These are phyloP conservation scores for Volucella bombylans DNA, from an alignment of 2,888 invertebrate species.

Conservation along the genomic window DNA sequence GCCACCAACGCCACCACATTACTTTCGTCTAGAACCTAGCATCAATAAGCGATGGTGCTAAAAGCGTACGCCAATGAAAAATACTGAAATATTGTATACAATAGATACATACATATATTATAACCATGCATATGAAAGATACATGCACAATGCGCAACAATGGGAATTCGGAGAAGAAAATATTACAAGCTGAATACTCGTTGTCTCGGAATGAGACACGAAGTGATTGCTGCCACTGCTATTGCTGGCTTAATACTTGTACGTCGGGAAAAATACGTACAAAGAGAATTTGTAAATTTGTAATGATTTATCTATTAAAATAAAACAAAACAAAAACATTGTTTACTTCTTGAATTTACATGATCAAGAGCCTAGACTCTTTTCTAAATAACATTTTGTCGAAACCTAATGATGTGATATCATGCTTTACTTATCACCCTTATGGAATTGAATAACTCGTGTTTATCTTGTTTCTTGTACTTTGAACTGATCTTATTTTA, in stretches of 20 bases:
- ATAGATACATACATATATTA: too few relatives aligned
- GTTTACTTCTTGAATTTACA: constrained; percentile 56
- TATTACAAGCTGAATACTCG: constrained; percentile 55
- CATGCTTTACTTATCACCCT: too few relatives aligned
- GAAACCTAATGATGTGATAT: too few relatives aligned
- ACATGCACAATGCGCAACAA: constrained; percentile 51
- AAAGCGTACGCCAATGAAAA: constrained; percentile 56
- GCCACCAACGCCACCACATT: constrained; percentile 68
- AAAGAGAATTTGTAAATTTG: constrained; percentile 55
- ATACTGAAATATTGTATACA: constrained; percentile 25
- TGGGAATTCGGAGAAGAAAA: constrained; percentile 64
- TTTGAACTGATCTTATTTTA: too few relatives aligned
- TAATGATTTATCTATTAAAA: constrained; percentile 66
- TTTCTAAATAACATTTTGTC: background rate
- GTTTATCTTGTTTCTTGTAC: too few relatives aligned
- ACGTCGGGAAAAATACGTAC: constrained; percentile 50
- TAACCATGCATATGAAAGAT: too few relatives aligned
- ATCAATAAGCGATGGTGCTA: constrained; percentile 60
- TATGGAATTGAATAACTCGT: too few relatives aligned
- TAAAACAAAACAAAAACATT: constrained; percentile 41
- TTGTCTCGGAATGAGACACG: constrained; percentile 38
- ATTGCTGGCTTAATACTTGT: constrained; percentile 37
- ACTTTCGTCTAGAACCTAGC: constrained; percentile 57
- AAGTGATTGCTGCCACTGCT: constrained; percentile 62
- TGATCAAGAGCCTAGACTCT: background rate